These are phyloP conservation scores for Illadopsis cleaveri DNA, from an alignment of 2,113 vertebrate species.

Conservation along the genomic window DNA sequence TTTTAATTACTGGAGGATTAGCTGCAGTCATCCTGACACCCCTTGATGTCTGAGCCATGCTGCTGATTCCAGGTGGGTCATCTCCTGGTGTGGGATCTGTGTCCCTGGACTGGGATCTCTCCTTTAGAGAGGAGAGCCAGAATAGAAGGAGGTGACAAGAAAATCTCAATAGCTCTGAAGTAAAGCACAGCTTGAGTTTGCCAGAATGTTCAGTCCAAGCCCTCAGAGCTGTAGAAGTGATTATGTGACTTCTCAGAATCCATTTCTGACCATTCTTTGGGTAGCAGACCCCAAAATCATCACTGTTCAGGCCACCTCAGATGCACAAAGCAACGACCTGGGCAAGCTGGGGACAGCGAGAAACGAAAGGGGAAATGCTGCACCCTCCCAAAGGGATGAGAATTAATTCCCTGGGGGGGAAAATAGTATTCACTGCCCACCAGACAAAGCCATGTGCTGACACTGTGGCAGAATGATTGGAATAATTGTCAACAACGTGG, in stretches of 20 bases:
- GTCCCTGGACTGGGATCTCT: not conserved
- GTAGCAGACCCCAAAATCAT: not conserved
- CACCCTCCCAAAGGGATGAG: not conserved
- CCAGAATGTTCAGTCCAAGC: not conserved
- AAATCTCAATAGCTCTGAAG: not conserved
- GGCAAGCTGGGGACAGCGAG: not conserved
- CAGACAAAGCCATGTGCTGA: not conserved
- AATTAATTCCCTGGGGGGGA: not conserved
- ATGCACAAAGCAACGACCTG: rapidly evolving
- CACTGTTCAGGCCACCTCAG: not conserved
- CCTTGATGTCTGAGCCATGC: not conserved
- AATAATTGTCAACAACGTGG: not conserved
- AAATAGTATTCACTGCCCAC: not conserved
- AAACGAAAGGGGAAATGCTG: not conserved
- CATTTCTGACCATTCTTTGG: not conserved
- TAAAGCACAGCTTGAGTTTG: not conserved
- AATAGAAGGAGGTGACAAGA: not conserved
- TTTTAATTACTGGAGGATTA: not conserved
- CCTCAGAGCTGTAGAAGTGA: not conserved
- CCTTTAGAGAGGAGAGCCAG: not conserved
- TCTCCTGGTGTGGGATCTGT: not conserved
- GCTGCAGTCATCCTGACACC: not conserved
- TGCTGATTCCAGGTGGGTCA: not conserved
- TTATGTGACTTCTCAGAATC: not conserved
- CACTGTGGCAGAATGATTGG: not conserved